These are phyloP conservation scores for Halcyon senegalensis DNA, from an alignment of 2,113 vertebrate genomes.

Conservation along the genomic window DNA sequence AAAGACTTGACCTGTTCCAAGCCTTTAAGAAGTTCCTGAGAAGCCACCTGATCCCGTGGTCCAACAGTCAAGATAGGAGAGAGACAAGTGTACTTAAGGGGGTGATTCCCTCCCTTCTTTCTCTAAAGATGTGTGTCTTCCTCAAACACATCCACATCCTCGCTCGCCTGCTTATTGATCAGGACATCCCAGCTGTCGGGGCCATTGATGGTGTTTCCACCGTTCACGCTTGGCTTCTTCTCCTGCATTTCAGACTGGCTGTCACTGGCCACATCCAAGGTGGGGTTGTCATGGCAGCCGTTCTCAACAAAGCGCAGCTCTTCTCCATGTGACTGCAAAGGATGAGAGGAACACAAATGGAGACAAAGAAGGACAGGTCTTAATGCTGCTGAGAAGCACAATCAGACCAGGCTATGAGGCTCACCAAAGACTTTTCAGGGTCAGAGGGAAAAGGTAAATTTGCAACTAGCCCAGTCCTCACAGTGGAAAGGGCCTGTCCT, in stretches of 20 bases:
- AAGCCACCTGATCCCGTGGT: conserved; percentile 48
- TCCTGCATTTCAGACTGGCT: conserved; percentile 91
- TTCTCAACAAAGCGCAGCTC: conserved; percentile 98
- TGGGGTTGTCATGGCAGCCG: conserved; percentile 98
- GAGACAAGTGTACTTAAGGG: neutral
- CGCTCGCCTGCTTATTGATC: conserved; percentile 87
- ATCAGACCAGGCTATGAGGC: neutral
- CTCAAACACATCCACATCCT: conserved; percentile 89
- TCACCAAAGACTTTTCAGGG: neutral
- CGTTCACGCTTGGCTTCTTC: conserved; percentile 91
- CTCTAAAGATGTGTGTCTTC: conserved; percentile 95
- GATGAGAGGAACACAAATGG: neutral
- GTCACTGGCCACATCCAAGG: conserved; percentile 93
- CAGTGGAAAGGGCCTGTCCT: neutral
- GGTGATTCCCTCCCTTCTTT: conserved; percentile 17
- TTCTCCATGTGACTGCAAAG: conserved; percentile 82
- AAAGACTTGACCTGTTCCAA: conserved; percentile 21
- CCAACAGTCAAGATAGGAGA: conserved; percentile 39
- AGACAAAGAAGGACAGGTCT: neutral
- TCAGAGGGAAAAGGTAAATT: neutral
- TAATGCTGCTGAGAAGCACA: neutral
- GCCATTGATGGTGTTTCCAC: conserved; percentile 80
- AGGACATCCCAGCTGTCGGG: conserved; percentile 89
- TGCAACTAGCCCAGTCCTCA: neutral
- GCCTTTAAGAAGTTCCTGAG: conserved; percentile 60